A percentile compares a stretch with the other conserved stretches of the same genome.
These are phyloP conservation scores for Stomatorhinus ivindoensis DNA, from an alignment of 2,113 vertebrate genomes.

Conservation along the genomic window DNA sequence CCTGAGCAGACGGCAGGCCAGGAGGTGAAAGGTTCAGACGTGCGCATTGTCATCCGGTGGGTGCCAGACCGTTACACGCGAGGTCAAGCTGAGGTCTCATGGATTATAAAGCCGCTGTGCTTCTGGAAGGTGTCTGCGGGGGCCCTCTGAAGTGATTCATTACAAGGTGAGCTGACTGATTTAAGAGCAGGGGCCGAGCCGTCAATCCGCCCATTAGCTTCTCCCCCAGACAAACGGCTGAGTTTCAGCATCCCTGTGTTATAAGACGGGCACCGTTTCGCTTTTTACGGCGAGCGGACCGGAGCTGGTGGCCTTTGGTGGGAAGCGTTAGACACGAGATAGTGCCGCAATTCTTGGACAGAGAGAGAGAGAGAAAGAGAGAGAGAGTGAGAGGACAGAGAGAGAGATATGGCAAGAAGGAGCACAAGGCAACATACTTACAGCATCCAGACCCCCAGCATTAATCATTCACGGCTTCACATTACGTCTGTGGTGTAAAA, in stretches of 20 bases:
- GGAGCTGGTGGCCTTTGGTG: neutral
- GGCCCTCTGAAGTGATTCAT: neutral
- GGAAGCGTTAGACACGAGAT: neutral
- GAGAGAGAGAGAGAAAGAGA: constrained; percentile 15
- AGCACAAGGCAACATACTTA: constrained; percentile 12
- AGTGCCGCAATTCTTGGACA: neutral
- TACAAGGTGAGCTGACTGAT: neutral
- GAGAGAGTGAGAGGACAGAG: constrained; percentile 9
- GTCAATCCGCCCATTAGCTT: neutral
- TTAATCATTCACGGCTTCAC: constrained; percentile 52
- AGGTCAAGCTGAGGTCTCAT: constrained; percentile 1
- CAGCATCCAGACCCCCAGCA: constrained; percentile 36
- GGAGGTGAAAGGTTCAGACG: neutral
- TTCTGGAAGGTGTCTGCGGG: neutral
- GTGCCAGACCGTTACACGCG: neutral
- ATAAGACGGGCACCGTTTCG: neutral
- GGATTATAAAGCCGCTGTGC: neutral
- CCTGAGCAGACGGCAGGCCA: neutral
- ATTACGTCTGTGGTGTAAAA: constrained; percentile 54
- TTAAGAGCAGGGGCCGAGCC: neutral
- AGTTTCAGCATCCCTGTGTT: neutral
- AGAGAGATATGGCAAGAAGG: neutral
- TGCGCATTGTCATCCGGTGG: neutral
- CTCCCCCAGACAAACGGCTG: neutral
- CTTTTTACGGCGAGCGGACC: neutral